A percentile compares a stretch with the other conserved stretches of the same genome.
phyloP scores from a whole-genome alignment of 2,797 vertebrate genomes.

The Oceanodroma leucorhoa region DNA sequence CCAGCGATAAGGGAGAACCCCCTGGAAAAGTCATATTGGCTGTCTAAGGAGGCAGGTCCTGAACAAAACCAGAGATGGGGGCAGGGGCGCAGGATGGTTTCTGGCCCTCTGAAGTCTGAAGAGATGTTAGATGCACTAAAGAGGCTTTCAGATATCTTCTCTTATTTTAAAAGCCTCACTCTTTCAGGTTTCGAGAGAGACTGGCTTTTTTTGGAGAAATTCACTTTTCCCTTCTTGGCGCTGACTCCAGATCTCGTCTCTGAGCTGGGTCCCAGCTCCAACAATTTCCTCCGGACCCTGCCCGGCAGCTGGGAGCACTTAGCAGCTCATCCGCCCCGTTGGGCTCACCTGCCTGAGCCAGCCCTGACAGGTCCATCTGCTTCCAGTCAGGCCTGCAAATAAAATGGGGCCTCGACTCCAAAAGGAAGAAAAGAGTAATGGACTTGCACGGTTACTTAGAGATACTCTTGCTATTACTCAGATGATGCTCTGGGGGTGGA shows the following conservation, averaged over 20 bases:
- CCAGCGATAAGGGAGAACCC: background rate
- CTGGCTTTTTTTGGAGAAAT: background rate
- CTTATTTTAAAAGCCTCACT: background rate
- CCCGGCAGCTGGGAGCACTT: conserved; percentile 75
- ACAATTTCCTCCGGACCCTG: conserved; percentile 68
- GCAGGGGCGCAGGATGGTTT: background rate
- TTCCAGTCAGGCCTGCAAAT: conserved; percentile 59
- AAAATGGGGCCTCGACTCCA: background rate
- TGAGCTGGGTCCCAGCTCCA: conserved; percentile 35
- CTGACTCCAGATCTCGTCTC: conserved; percentile 41
- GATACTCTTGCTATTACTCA: background rate
- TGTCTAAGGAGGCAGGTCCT: background rate
- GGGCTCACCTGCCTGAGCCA: conserved; percentile 70
- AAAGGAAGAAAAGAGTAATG: background rate
- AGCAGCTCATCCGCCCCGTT: conserved; percentile 70
- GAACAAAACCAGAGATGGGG: background rate
- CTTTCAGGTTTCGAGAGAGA: background rate
- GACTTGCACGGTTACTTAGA: background rate
- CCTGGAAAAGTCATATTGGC: background rate
- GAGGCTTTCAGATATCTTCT: background rate
- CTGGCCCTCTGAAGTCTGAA: background rate
- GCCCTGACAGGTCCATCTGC: conserved; percentile 71
- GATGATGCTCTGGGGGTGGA: background rate
- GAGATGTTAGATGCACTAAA: background rate
- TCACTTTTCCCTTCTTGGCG: background rate